These are phyloP conservation scores for Araneus ventricosus DNA, from an alignment of 1,140 invertebrate species.

Conservation along the genomic window DNA sequence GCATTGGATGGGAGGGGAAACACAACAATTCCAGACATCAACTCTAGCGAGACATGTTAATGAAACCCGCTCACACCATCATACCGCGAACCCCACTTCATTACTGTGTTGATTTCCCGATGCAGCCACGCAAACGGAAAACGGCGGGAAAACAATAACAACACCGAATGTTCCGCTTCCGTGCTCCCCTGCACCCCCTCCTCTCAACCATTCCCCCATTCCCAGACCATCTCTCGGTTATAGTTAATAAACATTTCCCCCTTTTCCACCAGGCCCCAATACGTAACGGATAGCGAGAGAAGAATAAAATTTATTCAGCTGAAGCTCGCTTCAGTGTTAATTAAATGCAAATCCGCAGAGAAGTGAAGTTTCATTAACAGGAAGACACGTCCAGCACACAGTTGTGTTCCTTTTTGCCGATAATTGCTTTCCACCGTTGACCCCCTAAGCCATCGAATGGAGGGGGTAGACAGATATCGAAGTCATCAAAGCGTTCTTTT, in stretches of 20 bases:
- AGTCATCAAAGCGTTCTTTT: constrained; percentile 29
- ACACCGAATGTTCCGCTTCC: constrained; percentile 26
- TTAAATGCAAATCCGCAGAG: constrained; percentile 42
- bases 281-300: constrained; percentile 7
- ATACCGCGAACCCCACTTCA: background rate
- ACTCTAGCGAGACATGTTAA: background rate
- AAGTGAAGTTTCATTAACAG: constrained; percentile 53
- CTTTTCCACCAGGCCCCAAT: background rate
- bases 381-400: background rate
- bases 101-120: constrained; percentile 7
- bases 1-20: background rate
- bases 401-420: constrained; percentile 4
- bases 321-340: background rate
- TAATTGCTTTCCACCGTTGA: constrained; percentile 27
- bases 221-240: constrained; percentile 3
- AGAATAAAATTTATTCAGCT: background rate
- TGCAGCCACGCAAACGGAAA: constrained; percentile 17
- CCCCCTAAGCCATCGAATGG: background rate
- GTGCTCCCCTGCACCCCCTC: background rate
- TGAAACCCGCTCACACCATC: background rate
- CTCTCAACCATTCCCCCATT: background rate
- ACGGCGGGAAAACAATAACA: constrained; percentile 1
- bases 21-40: background rate
- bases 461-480: constrained; percentile 40
- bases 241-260: constrained; percentile 50